Base-by-base conservation (phyloP, 2,888 invertebrate genomes). In the Chalcis sispes region DNA sequence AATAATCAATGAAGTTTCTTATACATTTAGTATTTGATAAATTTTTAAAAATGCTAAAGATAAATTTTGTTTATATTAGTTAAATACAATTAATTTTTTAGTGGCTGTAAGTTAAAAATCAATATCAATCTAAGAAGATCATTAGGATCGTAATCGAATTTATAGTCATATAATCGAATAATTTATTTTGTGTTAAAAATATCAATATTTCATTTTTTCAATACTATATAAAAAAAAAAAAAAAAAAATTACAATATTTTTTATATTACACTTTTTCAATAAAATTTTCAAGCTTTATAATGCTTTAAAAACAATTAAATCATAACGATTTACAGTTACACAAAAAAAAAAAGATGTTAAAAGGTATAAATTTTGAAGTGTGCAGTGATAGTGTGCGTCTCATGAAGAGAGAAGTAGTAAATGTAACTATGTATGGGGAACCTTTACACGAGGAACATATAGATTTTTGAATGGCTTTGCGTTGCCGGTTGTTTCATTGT, bases 401-500 rank as follows among this genome's bases (percentile, higher is more conserved):
- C 72, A 42, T 67, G 62, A 29, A 48, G 48, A 70, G 40, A 66
- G 36, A 76, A 40, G 46, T 61, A 61, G 62, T 70, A 75, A 67
- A 78, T 75, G 74, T 77, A 70, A 54, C 46, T 69, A 76, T 77
- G 73, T 72, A 69, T 64, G 70, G 69, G 69, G 70, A 79, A 59
- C 78, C 69, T 77, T 79, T 71, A 77, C 75, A 77, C 75, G 77
- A 79, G 67, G 76, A 70, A 72, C 66, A 77, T 79, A 77, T 40
- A 78, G 54, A 72, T 77, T 67, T 69, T 78, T 79, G 46, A 77
- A 69, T 79, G 79, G 78, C 62, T 75, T 73, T 58, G 54, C 66
- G 54, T 78, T 73, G 70, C 66, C 73, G 54, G 66, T 67, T 77
- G 56, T 64, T 78, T 79, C 74, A 82, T 86, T 85, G 85, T 85